Evolutionary conservation across 92 coral and sea anemone genomes (phyloP), one percentile per base, ranked within the genome.

Genomic region (Pocillopora meandrina): DNA sequence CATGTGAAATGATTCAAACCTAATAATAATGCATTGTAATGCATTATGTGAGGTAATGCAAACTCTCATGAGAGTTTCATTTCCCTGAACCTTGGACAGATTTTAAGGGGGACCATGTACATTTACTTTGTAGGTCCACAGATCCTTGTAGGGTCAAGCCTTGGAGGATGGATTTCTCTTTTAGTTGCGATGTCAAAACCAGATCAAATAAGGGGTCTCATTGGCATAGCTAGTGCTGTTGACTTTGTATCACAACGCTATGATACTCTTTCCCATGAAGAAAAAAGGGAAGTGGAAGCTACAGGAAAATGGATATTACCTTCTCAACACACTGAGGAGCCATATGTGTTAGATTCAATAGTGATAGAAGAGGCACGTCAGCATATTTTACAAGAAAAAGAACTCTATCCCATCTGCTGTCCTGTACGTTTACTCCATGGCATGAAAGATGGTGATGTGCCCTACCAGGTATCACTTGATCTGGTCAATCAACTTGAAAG

Each of bases 111-210:
- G 66, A 21, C 60, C 7, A 7, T 35, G 15, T 74, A 64, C 31
- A 17, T 26, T 55, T 70, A 36, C 14, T 10, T 36, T 69, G 34
- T 70, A 90, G 98, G 98, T 68, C 95, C 93, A 16, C 98, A 92
- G 35, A 83, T 94, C 74, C 95, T 94, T 55, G 92, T 94, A 79
- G 98, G 98, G 3, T 94, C 98, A 70, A 94, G 98, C 69, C 95
- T 94, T 62, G 98, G 98, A 35, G 95, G 98, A 0, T 94, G 98
- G 98, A 88, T 94, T 64, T 92, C 92, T 93, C 84, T 94, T 26
- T 90, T 89, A 1, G 95, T 88, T 87, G 98, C 95, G 71, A 87
- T 85, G 86, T 90, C 83, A 61, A 90, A 65, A 20, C 93, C 95
- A 60, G 88, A 90, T n/a, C 92, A 86, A 61, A 85, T 94, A 66